Conservation (phyloP, 2,113 vertebrate genomes). For the Furnarius figulus region DNA sequence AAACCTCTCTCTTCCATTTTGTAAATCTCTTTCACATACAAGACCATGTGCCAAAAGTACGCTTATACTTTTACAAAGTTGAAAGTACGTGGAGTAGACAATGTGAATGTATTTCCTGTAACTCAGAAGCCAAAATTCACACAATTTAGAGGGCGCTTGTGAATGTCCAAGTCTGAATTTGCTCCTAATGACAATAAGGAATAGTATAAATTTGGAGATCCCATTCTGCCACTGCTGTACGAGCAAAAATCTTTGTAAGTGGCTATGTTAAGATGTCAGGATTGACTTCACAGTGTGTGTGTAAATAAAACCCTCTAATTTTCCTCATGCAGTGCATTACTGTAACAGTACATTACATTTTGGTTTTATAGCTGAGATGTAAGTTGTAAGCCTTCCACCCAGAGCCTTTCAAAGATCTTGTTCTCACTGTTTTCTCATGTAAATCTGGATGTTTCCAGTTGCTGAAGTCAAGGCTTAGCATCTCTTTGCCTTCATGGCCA, state of each 20-base stretch:
- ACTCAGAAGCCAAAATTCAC: neutral
- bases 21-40: neutral
- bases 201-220: neutral
- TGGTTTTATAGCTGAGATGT: neutral
- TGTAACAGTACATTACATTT: neutral
- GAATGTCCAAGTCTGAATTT: neutral
- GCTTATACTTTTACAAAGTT: neutral
- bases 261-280: neutral
- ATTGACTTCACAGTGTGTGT: neutral
- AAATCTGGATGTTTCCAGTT: neutral
- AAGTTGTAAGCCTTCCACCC: neutral
- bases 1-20: neutral
- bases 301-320: neutral
- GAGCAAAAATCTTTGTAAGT: neutral
- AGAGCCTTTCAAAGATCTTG: neutral
- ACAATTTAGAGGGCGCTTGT: rapidly evolving
- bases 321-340: neutral
- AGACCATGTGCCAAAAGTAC: neutral
- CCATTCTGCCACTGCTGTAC: neutral
- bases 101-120: neutral
- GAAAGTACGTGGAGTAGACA: neutral
- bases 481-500: neutral
- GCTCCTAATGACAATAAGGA: neutral
- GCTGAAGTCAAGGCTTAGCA: neutral
- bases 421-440: neutral